Evolutionary conservation across 2,113 vertebrate genomes (phyloP), one percentile per base, ranked within the genome.

Genomic region (Aix galericulata): DNA sequence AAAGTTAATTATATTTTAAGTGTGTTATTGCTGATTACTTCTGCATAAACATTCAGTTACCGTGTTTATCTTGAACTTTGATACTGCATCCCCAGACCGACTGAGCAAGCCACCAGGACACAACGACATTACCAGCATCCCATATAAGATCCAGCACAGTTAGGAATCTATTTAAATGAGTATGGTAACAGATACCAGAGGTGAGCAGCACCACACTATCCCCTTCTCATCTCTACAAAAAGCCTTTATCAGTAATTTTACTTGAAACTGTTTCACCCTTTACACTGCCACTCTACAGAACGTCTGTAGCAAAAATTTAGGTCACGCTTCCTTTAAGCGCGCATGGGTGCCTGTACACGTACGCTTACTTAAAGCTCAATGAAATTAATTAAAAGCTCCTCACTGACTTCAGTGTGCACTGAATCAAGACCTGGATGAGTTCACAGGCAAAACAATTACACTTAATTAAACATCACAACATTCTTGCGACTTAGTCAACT

Each of bases 341-440:
- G 55, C 60, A 29, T 3, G 46, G 81, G 53, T 42, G 60, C 59
- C 86, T 1, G 0, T 62, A 73, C 42, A 42, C 5, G n/a, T 32
- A 58, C 31, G 64, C 86, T 90, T 94, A 90, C 23, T 95, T 83
- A 95, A 96, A 90, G 76, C 88, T 95, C 94, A 93, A 93, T 90
- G 74, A 96, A 94, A 93, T 94, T 95, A 96, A 96, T 97, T 93
- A 95, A 96, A 96, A 97, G 95, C 46, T 96, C 84, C 83, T 93
- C 93, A 87, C 83, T 68, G 71, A 66, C 94, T 96, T 90, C 94
- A 76, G 5, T 17, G 62, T 64, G 56, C 66, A 73, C 4, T 96
- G 92, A 93, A 93, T 94, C 92, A 96, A 89, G 74, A 93, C 53
- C 55, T 80, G 38, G 79, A 78, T 89, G 88, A 94, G 74, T 95